Base-by-base conservation (phyloP, 2,888 invertebrate species). In the Netelia melanura region DNA sequence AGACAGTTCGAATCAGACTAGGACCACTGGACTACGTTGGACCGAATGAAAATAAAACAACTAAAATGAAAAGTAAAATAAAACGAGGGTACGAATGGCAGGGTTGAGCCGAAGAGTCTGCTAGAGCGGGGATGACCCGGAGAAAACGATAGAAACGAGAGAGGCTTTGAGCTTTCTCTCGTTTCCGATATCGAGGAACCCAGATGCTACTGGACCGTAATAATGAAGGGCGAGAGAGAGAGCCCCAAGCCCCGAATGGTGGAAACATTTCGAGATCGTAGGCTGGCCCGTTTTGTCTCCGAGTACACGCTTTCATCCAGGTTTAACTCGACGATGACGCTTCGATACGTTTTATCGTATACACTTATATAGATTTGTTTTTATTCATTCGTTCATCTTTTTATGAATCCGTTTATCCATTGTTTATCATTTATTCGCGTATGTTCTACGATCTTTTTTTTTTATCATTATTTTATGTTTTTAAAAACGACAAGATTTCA, bases 161-260 rank as follows among this genome's bases (percentile, higher is more conserved):
- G 79, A 83, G 74, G 78, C 74, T 78, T 64, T 74, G 62, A 72
- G 67, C 43, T 71, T 58, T 71, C 74, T 52, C 25, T 77, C 61
- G 77, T 84, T 78, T 84, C 81, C 84, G 81, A 84, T 84, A 84
- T 84, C 77, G 76, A 76, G 77, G 77, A 77, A 21, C 83, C 77
- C 84, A 84, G 84, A 71, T 84, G 84, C 67, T 77, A 72, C 61
- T 67, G 84, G 81, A 84, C 84, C 84, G 84, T 81, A 81, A 84
- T 84, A 84, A 84, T 70, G 81, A 84, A 84, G 81, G 81, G 81
- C 77, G 81, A 81, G 71, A 72, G 21, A 21, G 21, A 72, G 76
- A 67, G 65, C 70, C 65, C 23, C 64, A 65, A 75, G 64, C 43
- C 43, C 17, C 30, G 17, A 48, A 11, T 23, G 62, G 48, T 74